These are phyloP conservation scores for Drosophila repletoides DNA, from an alignment of 1,140 invertebrate species.

Conservation along the genomic window DNA sequence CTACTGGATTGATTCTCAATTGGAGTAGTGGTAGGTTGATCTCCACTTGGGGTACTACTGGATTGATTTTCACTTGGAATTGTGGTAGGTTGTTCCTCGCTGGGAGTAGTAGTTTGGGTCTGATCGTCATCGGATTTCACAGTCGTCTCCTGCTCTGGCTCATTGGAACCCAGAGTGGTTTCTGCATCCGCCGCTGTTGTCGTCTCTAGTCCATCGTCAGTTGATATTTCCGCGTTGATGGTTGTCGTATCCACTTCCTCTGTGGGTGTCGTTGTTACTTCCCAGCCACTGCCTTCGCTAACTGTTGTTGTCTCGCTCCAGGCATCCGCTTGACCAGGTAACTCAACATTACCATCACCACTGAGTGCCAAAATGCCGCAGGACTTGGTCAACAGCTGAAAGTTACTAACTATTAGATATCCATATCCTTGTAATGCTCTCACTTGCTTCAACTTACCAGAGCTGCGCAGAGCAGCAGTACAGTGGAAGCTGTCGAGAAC, in stretches of 20 bases:
- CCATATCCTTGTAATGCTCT: not conserved
- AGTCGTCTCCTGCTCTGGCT: slow-evolving; percentile 21
- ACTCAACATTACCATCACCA: slow-evolving; percentile 34
- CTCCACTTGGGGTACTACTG: not conserved
- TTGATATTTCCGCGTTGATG: not conserved
- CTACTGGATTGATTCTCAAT: not conserved
- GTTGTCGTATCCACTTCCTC: not conserved
- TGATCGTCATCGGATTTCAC: not conserved
- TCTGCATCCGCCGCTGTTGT: too few relatives aligned
- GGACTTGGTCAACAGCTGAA: slow-evolving; percentile 64
- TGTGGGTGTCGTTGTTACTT: slow-evolving; percentile 8
- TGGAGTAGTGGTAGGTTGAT: not conserved
- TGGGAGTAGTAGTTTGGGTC: not conserved
- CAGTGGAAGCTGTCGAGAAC: slow-evolving; percentile 36
- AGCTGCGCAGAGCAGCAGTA: slow-evolving; percentile 53
- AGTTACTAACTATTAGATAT: slow-evolving; percentile 39
- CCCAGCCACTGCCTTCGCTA: slow-evolving; percentile 59
- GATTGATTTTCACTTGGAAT: not conserved
- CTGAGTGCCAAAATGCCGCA: slow-evolving; percentile 56
- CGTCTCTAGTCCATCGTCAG: slow-evolving; percentile 1
- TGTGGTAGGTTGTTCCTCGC: not conserved
- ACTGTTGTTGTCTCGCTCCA: slow-evolving; percentile 45
- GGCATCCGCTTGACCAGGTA: slow-evolving; percentile 24
- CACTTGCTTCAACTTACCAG: slow-evolving; percentile 46
- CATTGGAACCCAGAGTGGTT: not conserved